phyloP scores from a whole-genome alignment of 2,113 vertebrate genomes.

The Corythoichthys intestinalis region DNA sequence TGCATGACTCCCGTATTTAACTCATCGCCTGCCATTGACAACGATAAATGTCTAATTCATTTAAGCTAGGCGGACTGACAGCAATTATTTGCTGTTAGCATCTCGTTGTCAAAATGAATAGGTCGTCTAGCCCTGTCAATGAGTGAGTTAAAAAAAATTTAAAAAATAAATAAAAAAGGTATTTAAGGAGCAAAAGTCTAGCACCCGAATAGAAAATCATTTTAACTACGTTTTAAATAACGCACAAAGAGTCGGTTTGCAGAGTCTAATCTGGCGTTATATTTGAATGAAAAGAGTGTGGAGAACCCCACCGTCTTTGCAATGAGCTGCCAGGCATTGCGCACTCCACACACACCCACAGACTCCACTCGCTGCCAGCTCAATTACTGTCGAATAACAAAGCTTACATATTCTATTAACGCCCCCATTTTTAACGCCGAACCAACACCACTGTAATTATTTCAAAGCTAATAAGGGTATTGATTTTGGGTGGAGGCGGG shows the following conservation, averaged over 20 bases:
- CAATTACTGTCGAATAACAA: slow-evolving; percentile 55
- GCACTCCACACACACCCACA: slow-evolving; percentile 65
- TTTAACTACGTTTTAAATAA: slow-evolving; percentile 39
- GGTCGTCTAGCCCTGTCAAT: too few species aligned
- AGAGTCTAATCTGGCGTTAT: slow-evolving; percentile 31
- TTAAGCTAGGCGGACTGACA: too few species aligned
- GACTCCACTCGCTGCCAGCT: slow-evolving; percentile 37
- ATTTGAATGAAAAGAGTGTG: slow-evolving; percentile 19
- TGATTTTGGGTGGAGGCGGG: slow-evolving; percentile 32
- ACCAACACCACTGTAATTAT: slow-evolving; percentile 60
- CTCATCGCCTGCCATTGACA: too few species aligned
- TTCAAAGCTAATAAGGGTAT: slow-evolving; percentile 62
- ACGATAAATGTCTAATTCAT: too few species aligned
- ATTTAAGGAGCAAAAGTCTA: background rate
- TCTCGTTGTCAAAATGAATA: too few species aligned
- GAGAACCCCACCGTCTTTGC: slow-evolving; percentile 52
- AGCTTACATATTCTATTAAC: slow-evolving; percentile 59
- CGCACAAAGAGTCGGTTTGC: slow-evolving; percentile 25
- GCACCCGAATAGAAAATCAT: background rate
- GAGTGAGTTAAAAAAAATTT: too few species aligned
- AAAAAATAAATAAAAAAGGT: slow-evolving; percentile 10
- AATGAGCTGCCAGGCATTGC: slow-evolving; percentile 50
- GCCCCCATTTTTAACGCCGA: slow-evolving; percentile 43
- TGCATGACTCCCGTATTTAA: background rate
- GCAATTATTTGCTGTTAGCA: too few species aligned